Conservation (phyloP, 2,888 invertebrate genomes). For the Taenaris catops region DNA sequence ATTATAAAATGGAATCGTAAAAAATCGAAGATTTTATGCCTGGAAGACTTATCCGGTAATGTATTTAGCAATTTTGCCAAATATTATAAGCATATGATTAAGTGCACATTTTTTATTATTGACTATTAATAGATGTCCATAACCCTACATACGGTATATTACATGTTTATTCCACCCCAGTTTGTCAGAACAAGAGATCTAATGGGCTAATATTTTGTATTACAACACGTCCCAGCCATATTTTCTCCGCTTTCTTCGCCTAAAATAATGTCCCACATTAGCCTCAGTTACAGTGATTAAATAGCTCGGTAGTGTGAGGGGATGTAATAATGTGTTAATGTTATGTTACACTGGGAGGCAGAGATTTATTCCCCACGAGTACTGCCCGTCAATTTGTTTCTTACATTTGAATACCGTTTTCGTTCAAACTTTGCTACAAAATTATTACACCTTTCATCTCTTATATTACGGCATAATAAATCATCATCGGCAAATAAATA, state of each 20-base stretch:
- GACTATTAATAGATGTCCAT: conserved; percentile 7
- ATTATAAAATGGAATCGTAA: too few relatives aligned
- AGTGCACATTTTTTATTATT: too few relatives aligned
- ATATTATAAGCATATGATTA: not conserved
- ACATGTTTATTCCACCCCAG: conserved; percentile 21
- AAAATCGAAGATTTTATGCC: too few relatives aligned
- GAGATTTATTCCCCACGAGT: too few relatives aligned
- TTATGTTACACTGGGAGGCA: conserved; percentile 13
- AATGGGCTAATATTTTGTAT: conserved; percentile 51
- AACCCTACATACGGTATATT: conserved; percentile 3
- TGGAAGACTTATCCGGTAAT: too few relatives aligned
- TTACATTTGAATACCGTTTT: too few relatives aligned
- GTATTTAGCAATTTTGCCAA: too few relatives aligned
- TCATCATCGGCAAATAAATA: too few relatives aligned
- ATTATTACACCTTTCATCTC: too few relatives aligned
- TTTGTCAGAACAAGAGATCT: conserved; percentile 24
- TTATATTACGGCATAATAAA: too few relatives aligned
- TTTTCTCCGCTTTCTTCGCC: conserved; percentile 59
- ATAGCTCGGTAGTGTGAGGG: conserved; percentile 52
- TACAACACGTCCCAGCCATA: conserved; percentile 55
- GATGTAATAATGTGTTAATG: conserved; percentile 50
- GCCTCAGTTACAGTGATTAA: conserved; percentile 75
- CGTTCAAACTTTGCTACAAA: too few relatives aligned
- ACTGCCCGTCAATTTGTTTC: too few relatives aligned
- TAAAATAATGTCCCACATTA: conserved; percentile 70